Evolutionary conservation across 2,113 vertebrate genomes (phyloP).

Genomic region (Aptenodytes patagonicus): DNA sequence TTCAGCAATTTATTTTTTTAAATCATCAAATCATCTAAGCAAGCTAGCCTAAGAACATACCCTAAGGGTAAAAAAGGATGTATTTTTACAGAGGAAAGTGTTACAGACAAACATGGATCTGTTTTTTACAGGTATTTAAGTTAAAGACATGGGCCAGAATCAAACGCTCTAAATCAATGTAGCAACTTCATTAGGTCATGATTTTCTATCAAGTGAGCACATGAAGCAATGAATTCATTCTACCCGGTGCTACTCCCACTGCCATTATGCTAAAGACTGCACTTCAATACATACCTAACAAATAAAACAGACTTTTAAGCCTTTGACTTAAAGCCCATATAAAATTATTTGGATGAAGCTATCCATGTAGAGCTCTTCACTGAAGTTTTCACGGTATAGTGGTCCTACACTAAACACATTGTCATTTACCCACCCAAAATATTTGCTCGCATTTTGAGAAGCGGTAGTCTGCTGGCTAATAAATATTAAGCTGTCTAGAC

Average conservation of each 20-base stretch:
- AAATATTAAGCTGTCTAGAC: background rate
- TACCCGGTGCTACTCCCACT: background rate
- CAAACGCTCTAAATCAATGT: background rate
- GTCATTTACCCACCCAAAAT: background rate
- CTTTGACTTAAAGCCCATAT: background rate
- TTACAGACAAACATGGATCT: background rate
- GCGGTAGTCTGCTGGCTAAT: background rate
- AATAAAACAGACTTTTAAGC: background rate
- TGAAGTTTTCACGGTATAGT: background rate
- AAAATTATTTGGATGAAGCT: background rate
- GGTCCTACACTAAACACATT: background rate
- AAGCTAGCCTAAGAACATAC: background rate
- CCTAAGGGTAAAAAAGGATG: background rate
- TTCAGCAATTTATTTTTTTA: background rate
- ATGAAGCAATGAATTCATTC: background rate
- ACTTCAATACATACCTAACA: background rate
- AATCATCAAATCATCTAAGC: background rate
- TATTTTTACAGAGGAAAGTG: background rate
- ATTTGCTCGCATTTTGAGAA: background rate
- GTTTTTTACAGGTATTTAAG: background rate
- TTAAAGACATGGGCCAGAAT: background rate
- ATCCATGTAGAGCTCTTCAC: background rate
- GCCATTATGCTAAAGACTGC: background rate
- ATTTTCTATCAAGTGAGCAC: background rate
- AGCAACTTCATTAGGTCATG: background rate